phyloP scores from a whole-genome alignment of 2,113 vertebrate species.

The Oceanites oceanicus region DNA sequence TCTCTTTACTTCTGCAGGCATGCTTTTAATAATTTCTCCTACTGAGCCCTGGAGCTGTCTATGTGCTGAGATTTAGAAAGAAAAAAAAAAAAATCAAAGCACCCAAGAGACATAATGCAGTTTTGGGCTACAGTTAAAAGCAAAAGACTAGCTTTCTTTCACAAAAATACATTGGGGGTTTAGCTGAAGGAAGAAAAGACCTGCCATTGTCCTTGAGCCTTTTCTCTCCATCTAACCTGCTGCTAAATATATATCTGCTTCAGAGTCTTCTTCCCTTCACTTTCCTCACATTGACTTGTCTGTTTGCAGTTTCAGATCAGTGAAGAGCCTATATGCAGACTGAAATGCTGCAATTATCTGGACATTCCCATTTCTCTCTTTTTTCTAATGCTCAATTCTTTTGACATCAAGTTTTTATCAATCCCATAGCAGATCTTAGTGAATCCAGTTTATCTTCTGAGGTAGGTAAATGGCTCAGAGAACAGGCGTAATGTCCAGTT shows the following conservation, averaged over 20 bases:
- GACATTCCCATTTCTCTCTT: neutral
- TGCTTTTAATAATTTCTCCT: slow-evolving; percentile 66
- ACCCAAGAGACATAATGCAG: slow-evolving; percentile 44
- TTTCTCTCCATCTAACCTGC: slow-evolving; percentile 44
- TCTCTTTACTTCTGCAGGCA: slow-evolving; percentile 48
- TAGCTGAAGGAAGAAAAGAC: slow-evolving; percentile 44
- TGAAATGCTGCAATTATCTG: slow-evolving; percentile 47
- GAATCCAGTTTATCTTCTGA: slow-evolving; percentile 12
- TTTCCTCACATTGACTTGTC: slow-evolving; percentile 14
- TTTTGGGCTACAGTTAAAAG: slow-evolving; percentile 60
- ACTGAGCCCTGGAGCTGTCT: slow-evolving; percentile 52
- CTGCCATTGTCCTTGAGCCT: slow-evolving; percentile 60
- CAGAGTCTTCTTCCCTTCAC: neutral
- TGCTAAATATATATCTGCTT: slow-evolving; percentile 63
- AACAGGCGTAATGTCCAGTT: neutral
- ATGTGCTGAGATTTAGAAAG: slow-evolving; percentile 48
- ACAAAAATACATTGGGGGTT: slow-evolving; percentile 39
- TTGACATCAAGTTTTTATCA: slow-evolving; percentile 9
- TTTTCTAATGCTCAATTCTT: slow-evolving; percentile 12
- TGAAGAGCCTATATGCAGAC: slow-evolving; percentile 6
- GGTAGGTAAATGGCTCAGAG: slow-evolving; percentile 23
- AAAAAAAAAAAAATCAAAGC: slow-evolving; percentile 37
- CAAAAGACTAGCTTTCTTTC: slow-evolving; percentile 38
- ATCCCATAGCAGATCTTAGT: neutral
- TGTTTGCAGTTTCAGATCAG: slow-evolving; percentile 53